A percentile compares a stretch with the other conserved stretches of the same genome.
These are phyloP conservation scores for Campoplex capitator DNA, from an alignment of 2,888 invertebrate species.

Conservation along the genomic window DNA sequence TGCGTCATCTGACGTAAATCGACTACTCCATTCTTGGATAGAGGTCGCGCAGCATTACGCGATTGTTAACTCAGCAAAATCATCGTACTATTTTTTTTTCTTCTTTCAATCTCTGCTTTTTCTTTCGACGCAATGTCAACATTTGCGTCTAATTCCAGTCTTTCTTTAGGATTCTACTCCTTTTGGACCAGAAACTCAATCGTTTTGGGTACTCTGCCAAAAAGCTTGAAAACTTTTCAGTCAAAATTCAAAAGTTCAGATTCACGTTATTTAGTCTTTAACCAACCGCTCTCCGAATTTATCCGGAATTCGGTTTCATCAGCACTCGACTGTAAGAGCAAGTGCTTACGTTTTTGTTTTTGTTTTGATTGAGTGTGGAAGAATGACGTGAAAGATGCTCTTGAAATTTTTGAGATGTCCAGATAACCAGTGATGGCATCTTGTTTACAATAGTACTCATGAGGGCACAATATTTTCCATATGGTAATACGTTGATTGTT, in stretches of 20 bases:
- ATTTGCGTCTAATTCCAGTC: background rate
- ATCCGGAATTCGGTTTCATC: background rate
- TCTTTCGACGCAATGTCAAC: slow-evolving; percentile 10
- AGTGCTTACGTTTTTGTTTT: too few species aligned
- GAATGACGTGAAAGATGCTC: too few species aligned
- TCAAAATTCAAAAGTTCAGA: background rate
- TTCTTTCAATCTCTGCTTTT: background rate
- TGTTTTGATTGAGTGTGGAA: too few species aligned
- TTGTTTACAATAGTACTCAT: too few species aligned
- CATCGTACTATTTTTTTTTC: background rate
- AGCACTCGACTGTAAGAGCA: too few species aligned
- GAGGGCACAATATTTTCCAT: too few species aligned
- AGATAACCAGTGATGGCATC: too few species aligned
- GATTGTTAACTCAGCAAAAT: slow-evolving; percentile 6
- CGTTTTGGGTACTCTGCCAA: background rate
- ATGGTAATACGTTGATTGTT: background rate
- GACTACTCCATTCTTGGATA: slow-evolving; percentile 35
- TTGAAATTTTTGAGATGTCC: too few species aligned
- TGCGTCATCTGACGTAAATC: slow-evolving; percentile 65
- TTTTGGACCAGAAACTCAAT: background rate
- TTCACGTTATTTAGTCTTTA: background rate
- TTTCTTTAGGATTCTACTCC: background rate
- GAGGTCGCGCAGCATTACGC: slow-evolving; percentile 24
- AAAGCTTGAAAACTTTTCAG: background rate
- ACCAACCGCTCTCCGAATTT: background rate